A percentile compares a stretch with the other conserved stretches of the same genome.
Conservation (phyloP, 37 sponge, comb jelly and placozoan genomes). For the Aplysina aerophoba region DNA sequence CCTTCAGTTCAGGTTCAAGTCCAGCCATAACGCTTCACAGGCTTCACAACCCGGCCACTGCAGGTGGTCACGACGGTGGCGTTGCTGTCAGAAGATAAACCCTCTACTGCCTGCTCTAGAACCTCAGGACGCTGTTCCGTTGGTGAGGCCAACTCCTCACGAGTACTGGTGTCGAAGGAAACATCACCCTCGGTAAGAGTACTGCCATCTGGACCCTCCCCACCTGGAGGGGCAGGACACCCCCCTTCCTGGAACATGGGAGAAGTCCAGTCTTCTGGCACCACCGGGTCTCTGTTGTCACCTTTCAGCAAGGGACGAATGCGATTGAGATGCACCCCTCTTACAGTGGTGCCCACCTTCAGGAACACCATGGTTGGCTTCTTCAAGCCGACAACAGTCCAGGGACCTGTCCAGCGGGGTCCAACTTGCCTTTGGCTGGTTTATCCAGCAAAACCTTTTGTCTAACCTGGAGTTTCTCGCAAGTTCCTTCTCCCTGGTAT, state of each 20-base stretch:
- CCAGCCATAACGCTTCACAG: not conserved
- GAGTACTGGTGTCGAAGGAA: not conserved
- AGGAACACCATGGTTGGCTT: not conserved
- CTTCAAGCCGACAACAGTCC: not conserved
- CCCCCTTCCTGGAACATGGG: slow-evolving; percentile 3
- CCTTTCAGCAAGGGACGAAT: slow-evolving; percentile 11
- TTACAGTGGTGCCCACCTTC: not conserved
- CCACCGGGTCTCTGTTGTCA: not conserved
- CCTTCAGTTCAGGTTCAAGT: not conserved
- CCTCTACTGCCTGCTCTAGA: not conserved
- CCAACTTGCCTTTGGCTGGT: not conserved
- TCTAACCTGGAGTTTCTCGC: not conserved
- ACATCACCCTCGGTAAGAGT: not conserved
- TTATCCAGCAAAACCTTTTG: not conserved
- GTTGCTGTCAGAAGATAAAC: not conserved
- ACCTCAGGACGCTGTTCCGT: not conserved
- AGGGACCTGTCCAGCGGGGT: slow-evolving; percentile 14
- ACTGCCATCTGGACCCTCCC: not conserved
- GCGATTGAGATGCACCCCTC: not conserved
- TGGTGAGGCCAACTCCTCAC: too few relatives aligned
- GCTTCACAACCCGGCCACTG: slow-evolving; percentile 27
- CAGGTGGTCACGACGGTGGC: not conserved
- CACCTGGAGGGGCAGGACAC: not conserved
- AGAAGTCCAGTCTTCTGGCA: not conserved
- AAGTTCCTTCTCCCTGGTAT: not conserved